Base-by-base conservation (phyloP, 2,113 vertebrate genomes). In the Paedocypris sp. region DNA sequence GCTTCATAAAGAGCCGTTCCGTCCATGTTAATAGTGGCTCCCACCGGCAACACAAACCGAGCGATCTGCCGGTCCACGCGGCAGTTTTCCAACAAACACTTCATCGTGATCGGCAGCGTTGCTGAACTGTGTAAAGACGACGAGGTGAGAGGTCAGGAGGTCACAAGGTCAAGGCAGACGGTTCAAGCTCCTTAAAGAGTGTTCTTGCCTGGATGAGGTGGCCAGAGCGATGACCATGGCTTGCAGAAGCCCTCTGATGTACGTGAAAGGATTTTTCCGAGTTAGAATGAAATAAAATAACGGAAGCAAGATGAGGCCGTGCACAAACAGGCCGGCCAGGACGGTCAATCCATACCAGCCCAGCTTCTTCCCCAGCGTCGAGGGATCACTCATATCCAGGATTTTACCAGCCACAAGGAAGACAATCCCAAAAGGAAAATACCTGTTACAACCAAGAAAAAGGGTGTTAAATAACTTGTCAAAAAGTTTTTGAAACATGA, bases 11-110 rank as follows among this genome's bases (percentile, higher is more conserved):
- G 85, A 0, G 90, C 90, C 0, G 90, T 92, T 42, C 90, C 90
- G 0, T 92, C 90, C 90, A 91, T 92, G 73, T 92, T 92, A 77
- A 91, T 93, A 62, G 90, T 93, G 56, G 90, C 90, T 0, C 90
- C 91, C 0, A 91, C 88, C 0, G 91, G 90, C 1, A 93, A 84
- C 15, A 93, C 90, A 0, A 93, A 91, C 0, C 90, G 85, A 0
- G 90, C 89, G 4, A 93, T 88, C 0, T 88, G 88, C 0, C 88
- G 67, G 77, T 93, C 89, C 0, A 92, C 86, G 0, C 82, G 47
- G 0, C 90, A 92, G 85, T 92, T 91, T 63, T 93, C 91, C 77
- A 92, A 58, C 60, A 93, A 78, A 76, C 90, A 91, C 80, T 91
- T 91, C 69, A 93, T 89, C 62, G 91, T 92, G 82, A 92, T 92